Conservation (phyloP, 2,888 invertebrate genomes). For the Ellobium chinense region DNA sequence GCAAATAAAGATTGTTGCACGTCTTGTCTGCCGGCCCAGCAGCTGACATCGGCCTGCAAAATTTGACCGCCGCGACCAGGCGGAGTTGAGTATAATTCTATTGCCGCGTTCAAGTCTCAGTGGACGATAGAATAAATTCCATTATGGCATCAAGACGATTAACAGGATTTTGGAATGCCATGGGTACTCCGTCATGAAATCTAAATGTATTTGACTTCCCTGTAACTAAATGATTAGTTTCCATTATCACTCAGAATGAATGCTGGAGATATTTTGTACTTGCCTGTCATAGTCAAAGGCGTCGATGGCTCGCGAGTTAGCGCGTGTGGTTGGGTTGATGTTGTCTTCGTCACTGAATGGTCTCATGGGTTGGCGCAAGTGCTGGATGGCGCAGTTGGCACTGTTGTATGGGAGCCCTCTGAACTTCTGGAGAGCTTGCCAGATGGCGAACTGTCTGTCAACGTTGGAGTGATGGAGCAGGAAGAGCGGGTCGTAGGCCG, state of each 20-base stretch:
- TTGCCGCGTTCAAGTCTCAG: too few species aligned
- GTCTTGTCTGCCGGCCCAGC: too few species aligned
- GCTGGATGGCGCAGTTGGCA: slow-evolving; percentile 49
- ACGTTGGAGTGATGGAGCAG: slow-evolving; percentile 55
- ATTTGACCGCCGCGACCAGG: too few species aligned
- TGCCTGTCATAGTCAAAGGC: slow-evolving; percentile 52
- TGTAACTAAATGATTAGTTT: too few species aligned
- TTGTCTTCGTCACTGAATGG: slow-evolving; percentile 49
- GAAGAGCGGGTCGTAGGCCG: slow-evolving; percentile 56
- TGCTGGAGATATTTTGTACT: background rate
- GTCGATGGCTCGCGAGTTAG: slow-evolving; percentile 46
- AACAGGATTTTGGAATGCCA: too few species aligned
- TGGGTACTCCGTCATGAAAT: too few species aligned
- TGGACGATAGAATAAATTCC: too few species aligned
- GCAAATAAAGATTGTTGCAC: too few species aligned
- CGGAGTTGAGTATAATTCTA: too few species aligned
- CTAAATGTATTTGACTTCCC: too few species aligned
- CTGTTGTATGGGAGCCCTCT: slow-evolving; percentile 49
- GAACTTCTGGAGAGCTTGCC: slow-evolving; percentile 55
- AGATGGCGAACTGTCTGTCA: slow-evolving; percentile 50
- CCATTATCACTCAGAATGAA: background rate
- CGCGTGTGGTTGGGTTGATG: slow-evolving; percentile 30
- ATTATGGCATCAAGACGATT: too few species aligned
- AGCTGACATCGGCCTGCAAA: too few species aligned
- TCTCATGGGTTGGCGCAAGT: slow-evolving; percentile 40